Conservation (phyloP, 2,113 vertebrate genomes). For the Eubucco bourcierii region DNA sequence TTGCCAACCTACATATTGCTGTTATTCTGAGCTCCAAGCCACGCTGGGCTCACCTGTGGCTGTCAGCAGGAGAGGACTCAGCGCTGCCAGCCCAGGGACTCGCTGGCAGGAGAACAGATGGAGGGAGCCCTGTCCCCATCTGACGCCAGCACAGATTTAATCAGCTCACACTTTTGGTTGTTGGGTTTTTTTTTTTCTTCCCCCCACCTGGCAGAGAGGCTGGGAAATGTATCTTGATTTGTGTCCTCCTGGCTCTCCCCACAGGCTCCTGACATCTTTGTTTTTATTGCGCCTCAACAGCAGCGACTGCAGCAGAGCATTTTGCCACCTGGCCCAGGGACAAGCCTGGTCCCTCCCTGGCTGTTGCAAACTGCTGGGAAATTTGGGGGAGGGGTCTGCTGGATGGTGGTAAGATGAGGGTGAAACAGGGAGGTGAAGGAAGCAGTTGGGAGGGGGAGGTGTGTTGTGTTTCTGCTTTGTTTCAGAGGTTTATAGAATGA, state of each 20-base stretch:
- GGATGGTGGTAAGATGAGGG: neutral
- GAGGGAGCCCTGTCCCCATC: slow-evolving; percentile 52
- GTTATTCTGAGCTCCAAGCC: neutral
- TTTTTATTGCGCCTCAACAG: slow-evolving; percentile 1
- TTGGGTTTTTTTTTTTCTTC: too few relatives aligned
- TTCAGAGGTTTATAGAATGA: too few relatives aligned
- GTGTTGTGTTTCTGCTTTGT: neutral
- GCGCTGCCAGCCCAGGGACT: neutral
- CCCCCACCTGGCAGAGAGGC: slow-evolving; percentile 10
- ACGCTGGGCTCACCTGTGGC: neutral
- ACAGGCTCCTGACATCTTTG: slow-evolving; percentile 44
- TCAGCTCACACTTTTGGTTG: slow-evolving; percentile 27
- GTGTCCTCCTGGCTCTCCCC: slow-evolving; percentile 21
- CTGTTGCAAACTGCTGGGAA: neutral
- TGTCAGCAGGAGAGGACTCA: neutral
- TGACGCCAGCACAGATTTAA: slow-evolving; percentile 32
- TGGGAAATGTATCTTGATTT: slow-evolving; percentile 52
- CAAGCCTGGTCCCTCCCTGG: neutral
- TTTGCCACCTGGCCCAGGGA: slow-evolving; percentile 42
- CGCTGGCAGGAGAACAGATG: slow-evolving; percentile 4
- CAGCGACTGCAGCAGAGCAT: neutral
- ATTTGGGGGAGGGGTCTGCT: neutral
- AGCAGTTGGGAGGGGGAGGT: neutral
- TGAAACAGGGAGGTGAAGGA: neutral
- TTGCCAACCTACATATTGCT: too few relatives aligned